Evolutionary conservation across 2,113 vertebrate species (phyloP).

Genomic region (Nothoprocta pentlandii): DNA sequence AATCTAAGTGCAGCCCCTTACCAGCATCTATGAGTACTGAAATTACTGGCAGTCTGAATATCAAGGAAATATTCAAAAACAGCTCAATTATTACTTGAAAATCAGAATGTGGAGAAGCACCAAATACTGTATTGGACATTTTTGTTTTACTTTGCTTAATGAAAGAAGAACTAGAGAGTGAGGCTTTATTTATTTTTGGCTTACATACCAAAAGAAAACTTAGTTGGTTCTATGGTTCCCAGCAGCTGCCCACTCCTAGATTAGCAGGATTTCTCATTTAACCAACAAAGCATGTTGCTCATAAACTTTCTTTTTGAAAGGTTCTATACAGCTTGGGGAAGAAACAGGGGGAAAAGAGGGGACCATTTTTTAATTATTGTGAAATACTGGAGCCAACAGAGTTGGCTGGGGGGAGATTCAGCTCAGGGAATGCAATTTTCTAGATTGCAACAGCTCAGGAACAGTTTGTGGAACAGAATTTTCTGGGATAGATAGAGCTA

Average conservation of each 20-base stretch:
- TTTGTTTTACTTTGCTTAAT: neutral
- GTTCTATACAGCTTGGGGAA: neutral
- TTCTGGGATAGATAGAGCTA: neutral
- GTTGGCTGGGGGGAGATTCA: neutral
- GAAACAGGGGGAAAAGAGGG: neutral
- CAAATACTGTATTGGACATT: neutral
- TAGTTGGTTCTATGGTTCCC: neutral
- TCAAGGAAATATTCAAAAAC: neutral
- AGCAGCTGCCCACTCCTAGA: neutral
- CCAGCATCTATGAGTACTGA: neutral
- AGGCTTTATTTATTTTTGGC: neutral
- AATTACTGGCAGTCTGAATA: neutral
- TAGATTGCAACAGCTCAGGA: neutral
- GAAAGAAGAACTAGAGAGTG: neutral
- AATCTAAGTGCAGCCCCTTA: neutral
- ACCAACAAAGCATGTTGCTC: neutral
- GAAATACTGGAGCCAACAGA: neutral
- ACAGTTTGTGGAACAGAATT: neutral
- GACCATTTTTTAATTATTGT: neutral
- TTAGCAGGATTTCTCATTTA: neutral
- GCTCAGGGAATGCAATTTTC: neutral
- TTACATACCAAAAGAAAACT: neutral
- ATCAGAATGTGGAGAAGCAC: neutral
- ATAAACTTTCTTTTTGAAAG: neutral
- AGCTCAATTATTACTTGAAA: neutral